phyloP scores from a whole-genome alignment of 2,797 vertebrate genomes.

The Poecilia wingei region DNA sequence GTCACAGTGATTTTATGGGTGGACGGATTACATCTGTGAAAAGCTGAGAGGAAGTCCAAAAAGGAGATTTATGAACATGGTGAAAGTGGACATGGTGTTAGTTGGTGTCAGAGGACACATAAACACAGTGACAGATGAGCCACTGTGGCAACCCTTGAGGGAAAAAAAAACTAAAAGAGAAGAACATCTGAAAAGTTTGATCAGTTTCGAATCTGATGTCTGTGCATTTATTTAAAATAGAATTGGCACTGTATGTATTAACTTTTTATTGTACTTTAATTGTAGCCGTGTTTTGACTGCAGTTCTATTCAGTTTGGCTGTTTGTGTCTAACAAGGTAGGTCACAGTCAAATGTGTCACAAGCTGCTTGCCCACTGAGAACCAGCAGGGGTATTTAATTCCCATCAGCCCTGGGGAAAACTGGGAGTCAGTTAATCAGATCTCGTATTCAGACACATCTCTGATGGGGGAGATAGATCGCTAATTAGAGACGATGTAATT shows the following conservation, averaged over 20 bases:
- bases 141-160: background rate
- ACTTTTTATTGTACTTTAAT: background rate
- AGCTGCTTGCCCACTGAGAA: constrained; percentile 54
- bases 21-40: background rate
- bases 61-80: background rate
- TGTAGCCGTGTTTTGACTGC: background rate
- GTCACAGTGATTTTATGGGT: background rate
- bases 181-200: background rate
- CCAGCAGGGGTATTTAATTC: constrained; percentile 68
- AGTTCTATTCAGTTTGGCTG: constrained; percentile 1
- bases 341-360: constrained; percentile 49
- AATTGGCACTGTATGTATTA: background rate
- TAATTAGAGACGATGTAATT: constrained; percentile 51
- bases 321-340: constrained; percentile 48
- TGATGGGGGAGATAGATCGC: constrained; percentile 15
- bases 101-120: background rate
- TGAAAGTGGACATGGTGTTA: background rate
- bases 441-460: constrained; percentile 46
- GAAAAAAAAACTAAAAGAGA: background rate
- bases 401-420: constrained; percentile 54
- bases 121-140: background rate
- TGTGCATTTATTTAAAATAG: background rate
- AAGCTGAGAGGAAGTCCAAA: background rate
- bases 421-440: constrained; percentile 65
- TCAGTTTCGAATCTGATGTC: background rate